Conservation (phyloP, 2,888 invertebrate species). For the Serripes groenlandicus region DNA sequence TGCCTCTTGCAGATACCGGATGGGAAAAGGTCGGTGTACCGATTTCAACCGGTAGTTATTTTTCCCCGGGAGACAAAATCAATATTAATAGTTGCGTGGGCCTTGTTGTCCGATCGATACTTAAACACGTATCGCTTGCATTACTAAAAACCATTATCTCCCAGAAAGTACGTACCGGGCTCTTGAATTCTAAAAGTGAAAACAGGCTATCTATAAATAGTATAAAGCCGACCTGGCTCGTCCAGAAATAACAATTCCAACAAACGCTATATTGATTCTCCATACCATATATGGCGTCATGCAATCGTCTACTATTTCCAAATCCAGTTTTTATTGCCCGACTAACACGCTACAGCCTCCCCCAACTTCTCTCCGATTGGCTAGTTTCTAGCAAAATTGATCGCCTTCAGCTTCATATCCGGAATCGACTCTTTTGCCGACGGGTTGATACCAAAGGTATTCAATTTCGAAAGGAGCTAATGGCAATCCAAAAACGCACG, state of each 20-base stretch:
- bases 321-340: constrained; percentile 7
- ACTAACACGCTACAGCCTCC: constrained; percentile 23
- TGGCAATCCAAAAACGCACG: too few species aligned
- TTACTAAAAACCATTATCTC: background rate
- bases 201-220: constrained; percentile 3
- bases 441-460: too few species aligned
- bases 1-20: too few species aligned
- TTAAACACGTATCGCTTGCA: constrained; percentile 9
- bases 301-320: background rate
- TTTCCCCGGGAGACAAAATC: background rate
- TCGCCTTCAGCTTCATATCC: constrained; percentile 8
- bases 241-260: background rate
- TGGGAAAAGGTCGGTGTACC: too few species aligned
- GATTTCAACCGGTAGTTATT: too few species aligned
- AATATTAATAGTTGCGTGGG: constrained; percentile 6
- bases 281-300: constrained; percentile 14
- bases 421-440: background rate
- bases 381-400: constrained; percentile 13
- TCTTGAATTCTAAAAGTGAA: constrained; percentile 13
- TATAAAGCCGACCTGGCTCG: constrained; percentile 3
- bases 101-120: background rate
- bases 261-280: constrained; percentile 11
- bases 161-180: background rate
- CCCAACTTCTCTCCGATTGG: constrained; percentile 44
- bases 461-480: too few species aligned